phyloP scores from a whole-genome alignment of 1,140 invertebrate species.

The Drosophila erecta region DNA sequence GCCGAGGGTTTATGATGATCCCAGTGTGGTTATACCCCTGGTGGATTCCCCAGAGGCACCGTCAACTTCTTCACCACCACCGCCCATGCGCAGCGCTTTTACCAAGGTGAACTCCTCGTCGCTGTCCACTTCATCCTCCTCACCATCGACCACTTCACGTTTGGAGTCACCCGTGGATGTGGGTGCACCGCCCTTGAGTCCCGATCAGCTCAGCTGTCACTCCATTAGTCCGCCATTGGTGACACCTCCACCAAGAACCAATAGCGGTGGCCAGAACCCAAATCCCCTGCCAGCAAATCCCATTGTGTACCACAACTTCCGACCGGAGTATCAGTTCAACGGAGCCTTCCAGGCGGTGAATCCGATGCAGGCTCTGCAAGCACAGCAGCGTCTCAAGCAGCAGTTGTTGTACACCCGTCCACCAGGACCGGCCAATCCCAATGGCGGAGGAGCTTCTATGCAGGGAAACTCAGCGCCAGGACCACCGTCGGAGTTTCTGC shows the following conservation, averaged over 20 bases:
- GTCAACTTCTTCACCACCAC: slow-evolving; percentile 55
- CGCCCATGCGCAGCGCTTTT: slow-evolving; percentile 89
- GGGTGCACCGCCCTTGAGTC: slow-evolving; percentile 89
- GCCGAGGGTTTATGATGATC: slow-evolving; percentile 81
- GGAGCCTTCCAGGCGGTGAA: slow-evolving; percentile 81
- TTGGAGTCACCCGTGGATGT: slow-evolving; percentile 71
- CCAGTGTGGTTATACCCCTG: slow-evolving; percentile 68
- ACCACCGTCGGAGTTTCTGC: slow-evolving; percentile 72
- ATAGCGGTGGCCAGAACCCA: slow-evolving; percentile 53
- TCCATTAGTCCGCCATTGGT: slow-evolving; percentile 90
- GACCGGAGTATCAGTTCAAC: slow-evolving; percentile 81
- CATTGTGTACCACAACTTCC: slow-evolving; percentile 84
- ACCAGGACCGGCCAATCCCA: slow-evolving; percentile 38
- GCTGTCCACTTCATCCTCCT: slow-evolving; percentile 84
- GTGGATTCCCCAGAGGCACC: slow-evolving; percentile 64
- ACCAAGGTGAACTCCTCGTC: slow-evolving; percentile 89
- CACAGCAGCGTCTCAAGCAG: slow-evolving; percentile 78
- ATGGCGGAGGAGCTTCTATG: slow-evolving; percentile 18
- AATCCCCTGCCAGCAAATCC: slow-evolving; percentile 84
- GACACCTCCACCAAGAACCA: slow-evolving; percentile 85
- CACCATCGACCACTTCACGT: slow-evolving; percentile 84
- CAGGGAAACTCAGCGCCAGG: slow-evolving; percentile 40
- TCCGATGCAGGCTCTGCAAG: slow-evolving; percentile 78
- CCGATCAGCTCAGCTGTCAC: slow-evolving; percentile 90
- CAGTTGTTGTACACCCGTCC: slow-evolving; percentile 73